These are phyloP conservation scores for Poecilia latipinna DNA, from an alignment of 2,113 vertebrate species.

Conservation along the genomic window DNA sequence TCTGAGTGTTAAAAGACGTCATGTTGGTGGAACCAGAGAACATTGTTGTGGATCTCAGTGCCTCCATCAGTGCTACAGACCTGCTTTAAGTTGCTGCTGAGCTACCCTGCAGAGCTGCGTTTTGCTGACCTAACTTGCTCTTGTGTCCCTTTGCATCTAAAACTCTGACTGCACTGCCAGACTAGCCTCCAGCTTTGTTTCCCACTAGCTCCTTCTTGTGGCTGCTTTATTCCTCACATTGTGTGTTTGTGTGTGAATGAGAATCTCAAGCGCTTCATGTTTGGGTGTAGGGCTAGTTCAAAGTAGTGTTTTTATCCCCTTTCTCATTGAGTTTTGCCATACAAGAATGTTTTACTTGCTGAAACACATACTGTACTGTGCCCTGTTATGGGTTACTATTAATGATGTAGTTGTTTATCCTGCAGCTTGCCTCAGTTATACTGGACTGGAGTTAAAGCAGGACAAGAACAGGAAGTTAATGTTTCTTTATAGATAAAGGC, in stretches of 20 bases:
- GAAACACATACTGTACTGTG: conserved; percentile 58
- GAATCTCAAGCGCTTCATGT: conserved; percentile 42
- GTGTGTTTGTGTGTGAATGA: conserved; percentile 48
- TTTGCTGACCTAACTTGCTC: conserved; percentile 71
- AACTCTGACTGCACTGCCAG: conserved; percentile 56
- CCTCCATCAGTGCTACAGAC: conserved; percentile 44
- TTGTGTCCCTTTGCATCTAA: conserved; percentile 44
- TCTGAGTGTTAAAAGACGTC: not conserved
- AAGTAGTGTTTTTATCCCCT: conserved; percentile 47
- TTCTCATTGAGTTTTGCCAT: conserved; percentile 55
- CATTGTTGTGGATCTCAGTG: conserved; percentile 25
- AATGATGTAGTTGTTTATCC: conserved; percentile 58
- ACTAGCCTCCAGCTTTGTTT: conserved; percentile 45
- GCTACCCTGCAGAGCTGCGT: conserved; percentile 64
- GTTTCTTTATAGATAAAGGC: conserved; percentile 41
- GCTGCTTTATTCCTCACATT: conserved; percentile 63
- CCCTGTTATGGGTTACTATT: conserved; percentile 53
- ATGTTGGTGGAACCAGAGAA: not conserved
- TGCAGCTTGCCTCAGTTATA: conserved; percentile 53
- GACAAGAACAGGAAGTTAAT: conserved; percentile 39
- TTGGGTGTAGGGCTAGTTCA: conserved; percentile 49
- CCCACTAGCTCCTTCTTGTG: conserved; percentile 71
- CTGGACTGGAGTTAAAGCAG: conserved; percentile 39
- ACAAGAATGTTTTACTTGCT: conserved; percentile 60
- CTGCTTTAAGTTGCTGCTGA: conserved; percentile 64